phyloP scores from a whole-genome alignment of 2,797 vertebrate species.

The Poecilia gillii region DNA sequence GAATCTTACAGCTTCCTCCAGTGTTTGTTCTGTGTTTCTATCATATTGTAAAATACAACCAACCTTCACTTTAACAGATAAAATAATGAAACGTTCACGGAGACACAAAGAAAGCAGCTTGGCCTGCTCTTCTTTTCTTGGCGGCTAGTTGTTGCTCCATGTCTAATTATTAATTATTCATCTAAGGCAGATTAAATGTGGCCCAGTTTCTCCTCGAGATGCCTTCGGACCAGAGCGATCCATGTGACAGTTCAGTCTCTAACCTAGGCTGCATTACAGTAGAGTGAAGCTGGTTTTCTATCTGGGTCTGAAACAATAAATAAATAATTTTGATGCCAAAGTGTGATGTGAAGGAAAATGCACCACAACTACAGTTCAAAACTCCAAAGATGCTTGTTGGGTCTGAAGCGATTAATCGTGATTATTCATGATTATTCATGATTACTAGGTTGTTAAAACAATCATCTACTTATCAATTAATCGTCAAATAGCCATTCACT shows the following conservation, averaged over 20 bases:
- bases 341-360: conserved; percentile 32
- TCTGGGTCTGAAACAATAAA: conserved; percentile 31
- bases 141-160: conserved; percentile 76
- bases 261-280: conserved; percentile 63
- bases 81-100: conserved; percentile 48
- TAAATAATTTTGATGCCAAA: conserved; percentile 18
- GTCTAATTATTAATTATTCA: conserved; percentile 88
- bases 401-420: too few species aligned
- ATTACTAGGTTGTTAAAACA: too few species aligned
- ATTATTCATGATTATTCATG: too few species aligned
- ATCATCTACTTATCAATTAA: too few species aligned
- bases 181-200: conserved; percentile 83
- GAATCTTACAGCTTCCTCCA: conserved; percentile 1
- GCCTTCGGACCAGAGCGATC: conserved; percentile 68
- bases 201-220: conserved; percentile 82
- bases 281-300: conserved; percentile 53
- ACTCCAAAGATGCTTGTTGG: conserved; percentile 28
- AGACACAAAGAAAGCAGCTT: conserved; percentile 63
- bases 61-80: conserved; percentile 31
- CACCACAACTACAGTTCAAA: conserved; percentile 23
- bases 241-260: conserved; percentile 65
- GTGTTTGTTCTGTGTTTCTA: conserved; percentile 24
- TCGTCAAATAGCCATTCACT: too few species aligned
- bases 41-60: conserved; percentile 25
- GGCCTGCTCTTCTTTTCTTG: conserved; percentile 77